Evolutionary conservation across 2,888 invertebrate genomes (phyloP).

Genomic region (Amblyteles armatorius): DNA sequence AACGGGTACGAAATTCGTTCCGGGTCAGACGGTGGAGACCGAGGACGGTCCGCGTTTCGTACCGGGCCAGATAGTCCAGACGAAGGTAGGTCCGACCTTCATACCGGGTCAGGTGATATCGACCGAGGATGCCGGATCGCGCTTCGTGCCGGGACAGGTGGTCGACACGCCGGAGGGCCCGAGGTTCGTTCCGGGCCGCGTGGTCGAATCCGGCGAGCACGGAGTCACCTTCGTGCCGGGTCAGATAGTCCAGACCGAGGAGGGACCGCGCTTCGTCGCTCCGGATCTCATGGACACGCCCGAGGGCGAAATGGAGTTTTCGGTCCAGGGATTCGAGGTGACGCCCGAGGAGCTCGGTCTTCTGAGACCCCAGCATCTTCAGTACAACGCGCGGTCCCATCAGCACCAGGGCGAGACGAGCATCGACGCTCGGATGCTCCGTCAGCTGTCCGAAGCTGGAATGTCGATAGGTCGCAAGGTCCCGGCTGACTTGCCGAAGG

Average conservation of each 20-base stretch:
- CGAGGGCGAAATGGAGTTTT: constrained; percentile 88
- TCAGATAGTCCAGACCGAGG: constrained; percentile 85
- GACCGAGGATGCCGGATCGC: constrained; percentile 86
- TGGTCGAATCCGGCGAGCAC: constrained; percentile 85
- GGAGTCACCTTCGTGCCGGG: constrained; percentile 85
- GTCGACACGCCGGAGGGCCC: constrained; percentile 90
- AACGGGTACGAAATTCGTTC: constrained; percentile 88
- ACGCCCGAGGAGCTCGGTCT: constrained; percentile 85
- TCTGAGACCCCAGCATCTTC: constrained; percentile 82
- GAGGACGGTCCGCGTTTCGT: constrained; percentile 91
- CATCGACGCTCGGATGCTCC: constrained; percentile 88
- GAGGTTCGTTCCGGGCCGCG: constrained; percentile 86
- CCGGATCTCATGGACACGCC: constrained; percentile 89
- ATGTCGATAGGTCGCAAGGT: constrained; percentile 89
- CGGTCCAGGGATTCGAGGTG: constrained; percentile 89
- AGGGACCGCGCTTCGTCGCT: constrained; percentile 88
- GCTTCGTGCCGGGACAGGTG: constrained; percentile 88
- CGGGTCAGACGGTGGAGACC: constrained; percentile 91
- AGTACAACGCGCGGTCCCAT: constrained; percentile 75
- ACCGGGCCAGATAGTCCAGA: constrained; percentile 92
- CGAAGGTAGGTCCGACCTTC: constrained; percentile 91
- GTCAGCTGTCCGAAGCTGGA: constrained; percentile 89
- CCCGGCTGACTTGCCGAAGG: constrained; percentile 87
- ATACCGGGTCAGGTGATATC: constrained; percentile 92
- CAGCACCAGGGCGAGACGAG: constrained; percentile 86